Base-by-base conservation (phyloP, 2,113 vertebrate species). In the Caretta caretta region DNA sequence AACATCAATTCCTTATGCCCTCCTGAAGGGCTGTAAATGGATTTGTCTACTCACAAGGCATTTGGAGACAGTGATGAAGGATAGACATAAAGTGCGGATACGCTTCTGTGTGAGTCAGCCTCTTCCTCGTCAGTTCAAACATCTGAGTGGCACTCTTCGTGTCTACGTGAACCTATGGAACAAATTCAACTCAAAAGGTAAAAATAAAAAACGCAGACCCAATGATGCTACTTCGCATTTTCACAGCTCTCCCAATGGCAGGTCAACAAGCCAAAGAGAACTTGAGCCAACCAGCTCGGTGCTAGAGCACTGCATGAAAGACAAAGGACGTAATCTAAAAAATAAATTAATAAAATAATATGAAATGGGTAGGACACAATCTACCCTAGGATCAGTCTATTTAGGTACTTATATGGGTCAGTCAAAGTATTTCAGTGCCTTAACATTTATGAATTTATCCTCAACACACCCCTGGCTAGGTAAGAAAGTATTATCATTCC, bases 61-160 rank as follows among this genome's bases (percentile, higher is more conserved):
- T 99, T 86, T 99, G 99, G 97, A 99, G 99, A 97, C 99, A 99
- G 98, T 99, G 99, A 97, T 99, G 99, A 96, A 99, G 98, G 95
- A 99, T 99, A 94, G 99, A 99, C 98, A 99, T 99, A 98, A 99
- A 99, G 98, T 99, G 99, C 83, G 99, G 99, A 95, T 99, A 99
- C 0, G 99, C 99, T 93, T 99, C 99, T 6, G 99, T 99, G 97
- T 99, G 99, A 69, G 99, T 99, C 98, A 99, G 98, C 97, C 99
- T 99, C 98, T 99, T 99, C 95, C 99, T 99, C 29, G 99, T 99
- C 91, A 99, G 98, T 84, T 99, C 99, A 13, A 99, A 99, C 98
- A 99, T 99, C 97, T 99, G 99, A 14, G 99, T 99, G 3, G 99
- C 99, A 93, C 99, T 99, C 98, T 99, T 99, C 54, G 99, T 99